Evolutionary conservation across 2,888 invertebrate species (phyloP), one percentile per base, ranked within the genome.

Genomic region (Lepidochrysops patricia): DNA sequence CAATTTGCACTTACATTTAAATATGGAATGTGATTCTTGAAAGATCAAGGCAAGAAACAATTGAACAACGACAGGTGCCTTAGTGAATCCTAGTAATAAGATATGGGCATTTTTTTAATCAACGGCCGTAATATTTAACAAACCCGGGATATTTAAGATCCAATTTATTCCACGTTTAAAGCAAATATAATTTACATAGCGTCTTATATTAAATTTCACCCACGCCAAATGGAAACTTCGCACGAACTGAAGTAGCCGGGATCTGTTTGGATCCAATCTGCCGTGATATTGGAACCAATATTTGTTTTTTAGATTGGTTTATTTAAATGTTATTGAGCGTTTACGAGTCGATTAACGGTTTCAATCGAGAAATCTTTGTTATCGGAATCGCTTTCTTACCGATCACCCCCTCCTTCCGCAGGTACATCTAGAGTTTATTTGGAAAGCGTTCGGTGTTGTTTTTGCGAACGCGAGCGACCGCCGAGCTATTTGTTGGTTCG

Each of bases 261-360:
- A 58, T 58, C 58, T 58, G 49, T 58, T 50, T 25, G 58, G 35
- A 50, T 58, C 58, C 58, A 58, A 58, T 58, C 58, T 58, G 35
- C 50, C 34, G 58, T 50, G 58, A 50, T 58, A 58, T 58, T 58
- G 58, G 58, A 58, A 58, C 58, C 52, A 52, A 59, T 52, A 59
- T 59, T 59, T 52, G 35, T 59, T 59, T 52, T 52, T 35, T 52
- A 50, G 58, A 58, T 58, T 50, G 58, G 58, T 58, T 58, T 58
- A 58, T 58, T 58, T 58, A 50, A 58, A 58, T 58, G 50, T 34
- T 34, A 58, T 52, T 35, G 58, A 32, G 58, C 49, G 26, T 52
- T 58, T 52, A 54, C 54, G 54, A 54, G 54, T 54, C 29, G 19
- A 54, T 54, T 54, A 54, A 54, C 54, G 54, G 19, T 54, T 54